Percentiles rank a stretch among this genome's conserved stretches.
Evolutionary conservation across 2,797 vertebrate genomes (phyloP).

Genomic region (Silurus aristotelis): DNA sequence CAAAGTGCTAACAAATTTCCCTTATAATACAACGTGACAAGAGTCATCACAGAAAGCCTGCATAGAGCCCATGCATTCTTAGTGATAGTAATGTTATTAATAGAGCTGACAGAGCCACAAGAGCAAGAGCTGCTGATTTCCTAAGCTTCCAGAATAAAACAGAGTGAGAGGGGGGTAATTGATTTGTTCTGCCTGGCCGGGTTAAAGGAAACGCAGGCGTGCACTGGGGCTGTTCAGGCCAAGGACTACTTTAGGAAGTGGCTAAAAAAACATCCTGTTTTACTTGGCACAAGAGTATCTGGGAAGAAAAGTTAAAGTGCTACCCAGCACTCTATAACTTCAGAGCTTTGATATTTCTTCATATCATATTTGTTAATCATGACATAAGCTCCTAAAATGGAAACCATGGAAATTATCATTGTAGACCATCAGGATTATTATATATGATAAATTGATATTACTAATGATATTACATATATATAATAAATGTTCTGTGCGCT

Average conservation of each 20-base stretch:
- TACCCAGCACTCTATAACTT: background rate
- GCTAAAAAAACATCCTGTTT: conserved; percentile 50
- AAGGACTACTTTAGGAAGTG: conserved; percentile 62
- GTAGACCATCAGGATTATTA: background rate
- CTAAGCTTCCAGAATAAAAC: conserved; percentile 50
- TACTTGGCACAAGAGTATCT: conserved; percentile 14
- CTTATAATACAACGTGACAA: conserved; percentile 6
- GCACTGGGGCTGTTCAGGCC: conserved; percentile 11
- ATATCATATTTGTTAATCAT: background rate
- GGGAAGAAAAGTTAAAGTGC: background rate
- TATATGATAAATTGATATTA: background rate
- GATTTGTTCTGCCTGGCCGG: conserved; percentile 48
- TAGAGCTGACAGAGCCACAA: conserved; percentile 21
- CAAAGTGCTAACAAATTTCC: conserved; percentile 2
- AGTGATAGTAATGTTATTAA: conserved; percentile 23
- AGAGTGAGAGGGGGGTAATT: conserved; percentile 43
- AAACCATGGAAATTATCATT: background rate
- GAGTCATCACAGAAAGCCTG: conserved; percentile 3
- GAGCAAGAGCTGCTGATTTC: conserved; percentile 38
- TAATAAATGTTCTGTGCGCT: background rate
- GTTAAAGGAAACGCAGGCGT: conserved; percentile 28
- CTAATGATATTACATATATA: background rate
- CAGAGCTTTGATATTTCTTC: conserved; percentile 7
- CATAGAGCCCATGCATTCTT: conserved; percentile 23
- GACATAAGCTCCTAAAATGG: background rate